phyloP scores from a whole-genome alignment of 2,797 vertebrate genomes.

The Helarctos malayanus region DNA sequence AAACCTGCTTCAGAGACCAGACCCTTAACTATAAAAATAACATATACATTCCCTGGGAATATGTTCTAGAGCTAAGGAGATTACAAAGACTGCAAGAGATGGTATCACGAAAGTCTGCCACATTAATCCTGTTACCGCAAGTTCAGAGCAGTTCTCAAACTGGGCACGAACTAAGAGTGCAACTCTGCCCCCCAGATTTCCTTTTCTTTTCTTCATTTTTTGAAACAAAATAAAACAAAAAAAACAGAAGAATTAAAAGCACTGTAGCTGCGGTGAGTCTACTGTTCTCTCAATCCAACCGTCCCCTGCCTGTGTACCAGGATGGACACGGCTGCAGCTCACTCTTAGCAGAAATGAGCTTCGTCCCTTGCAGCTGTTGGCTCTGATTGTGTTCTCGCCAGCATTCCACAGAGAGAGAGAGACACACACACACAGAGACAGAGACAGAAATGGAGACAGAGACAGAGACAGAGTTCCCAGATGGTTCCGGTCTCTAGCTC shows the following conservation, averaged over 20 bases:
- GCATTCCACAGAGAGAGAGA: conserved; percentile 79
- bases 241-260: conserved; percentile 69
- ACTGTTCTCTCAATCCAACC: conserved; percentile 19
- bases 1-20: conserved; percentile 81
- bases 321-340: conserved; percentile 45
- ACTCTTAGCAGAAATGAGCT: conserved; percentile 74
- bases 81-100: conserved; percentile 81
- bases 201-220: conserved; percentile 74
- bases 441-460: background rate
- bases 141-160: conserved; percentile 69
- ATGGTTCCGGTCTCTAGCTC: conserved; percentile 70
- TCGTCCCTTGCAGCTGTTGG: conserved; percentile 72
- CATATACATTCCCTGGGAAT: conserved; percentile 81
- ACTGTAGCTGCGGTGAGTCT: conserved; percentile 65
- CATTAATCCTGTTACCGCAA: conserved; percentile 48
- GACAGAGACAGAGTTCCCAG: conserved; percentile 70
- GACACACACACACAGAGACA: background rate
- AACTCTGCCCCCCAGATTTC: conserved; percentile 69
- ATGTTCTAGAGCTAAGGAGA: conserved; percentile 84
- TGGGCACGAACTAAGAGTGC: conserved; percentile 43
- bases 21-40: conserved; percentile 87
- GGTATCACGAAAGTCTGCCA: conserved; percentile 69
- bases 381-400: conserved; percentile 85
- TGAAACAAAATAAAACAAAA: conserved; percentile 72
- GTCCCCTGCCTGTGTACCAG: conserved; percentile 17